phyloP scores from a whole-genome alignment of 30 jellyfish, hydroid and myxozoan species.

The Sanderia malayensis region DNA sequence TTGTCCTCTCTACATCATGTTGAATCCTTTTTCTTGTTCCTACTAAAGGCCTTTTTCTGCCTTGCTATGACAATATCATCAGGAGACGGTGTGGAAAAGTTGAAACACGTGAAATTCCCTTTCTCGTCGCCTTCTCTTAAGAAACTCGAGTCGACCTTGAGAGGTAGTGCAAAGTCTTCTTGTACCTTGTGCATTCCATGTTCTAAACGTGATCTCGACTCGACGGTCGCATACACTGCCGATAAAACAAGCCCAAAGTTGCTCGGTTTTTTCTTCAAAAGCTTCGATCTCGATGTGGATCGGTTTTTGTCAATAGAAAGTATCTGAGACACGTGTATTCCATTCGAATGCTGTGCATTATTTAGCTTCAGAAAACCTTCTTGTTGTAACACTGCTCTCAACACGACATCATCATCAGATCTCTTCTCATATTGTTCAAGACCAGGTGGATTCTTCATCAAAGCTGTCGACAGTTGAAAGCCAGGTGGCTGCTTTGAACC shows the following conservation, averaged over 20 bases:
- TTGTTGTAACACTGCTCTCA: too few species aligned
- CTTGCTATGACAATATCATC: conserved; percentile 60
- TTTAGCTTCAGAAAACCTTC: too few species aligned
- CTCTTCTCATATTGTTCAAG: too few species aligned
- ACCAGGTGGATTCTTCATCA: too few species aligned
- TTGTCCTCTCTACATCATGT: background rate
- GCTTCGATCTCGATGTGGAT: background rate
- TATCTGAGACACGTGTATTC: background rate
- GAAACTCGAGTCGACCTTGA: conserved; percentile 5
- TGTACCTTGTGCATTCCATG: background rate
- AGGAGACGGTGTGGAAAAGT: conserved; percentile 81
- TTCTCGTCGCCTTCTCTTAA: background rate
- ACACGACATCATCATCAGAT: too few species aligned
- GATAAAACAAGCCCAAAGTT: conserved; percentile 27
- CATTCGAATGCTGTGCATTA: too few species aligned
- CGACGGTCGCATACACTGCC: background rate
- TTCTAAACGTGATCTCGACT: background rate
- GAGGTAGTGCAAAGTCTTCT: background rate
- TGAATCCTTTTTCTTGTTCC: background rate
- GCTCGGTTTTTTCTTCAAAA: conserved; percentile 8
- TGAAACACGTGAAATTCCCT: conserved; percentile 5
- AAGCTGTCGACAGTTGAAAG: too few species aligned
- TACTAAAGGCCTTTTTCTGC: conserved; percentile 51
- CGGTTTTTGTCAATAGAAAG: background rate
- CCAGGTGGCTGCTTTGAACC: too few species aligned